Conservation (phyloP, 2,113 vertebrate genomes). For the Oreochromis niloticus region DNA sequence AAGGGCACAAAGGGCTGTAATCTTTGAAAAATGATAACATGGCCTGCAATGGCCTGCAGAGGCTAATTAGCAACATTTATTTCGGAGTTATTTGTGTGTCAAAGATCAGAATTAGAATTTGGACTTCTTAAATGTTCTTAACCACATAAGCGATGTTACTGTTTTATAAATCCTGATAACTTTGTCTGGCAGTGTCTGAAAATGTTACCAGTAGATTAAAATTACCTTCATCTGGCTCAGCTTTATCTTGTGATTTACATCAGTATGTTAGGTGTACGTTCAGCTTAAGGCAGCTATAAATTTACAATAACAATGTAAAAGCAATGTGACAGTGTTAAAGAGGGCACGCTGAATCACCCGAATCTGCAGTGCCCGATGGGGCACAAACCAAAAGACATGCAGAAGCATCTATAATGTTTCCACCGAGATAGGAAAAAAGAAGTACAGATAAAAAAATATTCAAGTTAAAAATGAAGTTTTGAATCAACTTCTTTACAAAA, state of each 20-base stretch:
- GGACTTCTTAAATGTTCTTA: not conserved
- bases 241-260: not conserved
- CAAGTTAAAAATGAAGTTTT: not conserved
- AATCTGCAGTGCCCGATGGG: not conserved
- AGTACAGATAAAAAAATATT: not conserved
- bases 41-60: not conserved
- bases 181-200: not conserved
- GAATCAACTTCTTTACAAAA: not conserved
- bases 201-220: not conserved
- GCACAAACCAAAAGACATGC: not conserved
- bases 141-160: not conserved
- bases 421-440: not conserved
- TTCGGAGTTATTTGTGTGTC: not conserved
- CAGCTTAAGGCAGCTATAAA: not conserved
- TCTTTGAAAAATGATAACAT: constrained; percentile 49
- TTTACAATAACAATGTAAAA: not conserved
- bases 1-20: constrained; percentile 24
- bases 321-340: not conserved
- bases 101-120: not conserved
- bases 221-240: not conserved
- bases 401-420: not conserved
- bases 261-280: accelerated
- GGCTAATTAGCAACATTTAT: constrained; percentile 3
- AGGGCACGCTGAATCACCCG: not conserved
- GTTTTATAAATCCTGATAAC: not conserved